Conservation (phyloP, 1,140 invertebrate species). For the Chymomyza costata region DNA sequence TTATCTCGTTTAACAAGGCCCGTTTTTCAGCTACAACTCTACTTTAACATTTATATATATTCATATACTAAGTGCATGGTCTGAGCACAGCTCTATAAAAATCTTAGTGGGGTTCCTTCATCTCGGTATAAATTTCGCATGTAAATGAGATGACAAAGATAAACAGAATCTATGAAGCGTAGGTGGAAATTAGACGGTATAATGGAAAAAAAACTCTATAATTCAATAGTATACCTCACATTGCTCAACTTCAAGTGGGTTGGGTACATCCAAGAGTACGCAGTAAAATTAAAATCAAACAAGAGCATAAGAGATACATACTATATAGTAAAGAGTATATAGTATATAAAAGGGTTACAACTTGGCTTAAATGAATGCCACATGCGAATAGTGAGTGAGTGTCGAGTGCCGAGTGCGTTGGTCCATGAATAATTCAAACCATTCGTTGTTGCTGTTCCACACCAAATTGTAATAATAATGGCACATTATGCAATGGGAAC, state of each 20-base stretch:
- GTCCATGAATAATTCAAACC: slow-evolving; percentile 64
- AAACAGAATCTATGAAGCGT: too few relatives aligned
- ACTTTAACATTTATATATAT: too few relatives aligned
- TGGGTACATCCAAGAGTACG: neutral
- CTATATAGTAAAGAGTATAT: too few relatives aligned
- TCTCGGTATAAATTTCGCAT: slow-evolving; percentile 59
- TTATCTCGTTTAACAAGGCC: too few relatives aligned
- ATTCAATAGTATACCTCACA: slow-evolving; percentile 15
- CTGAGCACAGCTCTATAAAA: too few relatives aligned
- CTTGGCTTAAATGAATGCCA: too few relatives aligned
- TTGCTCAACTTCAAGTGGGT: too few relatives aligned
- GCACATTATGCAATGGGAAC: slow-evolving; percentile 49
- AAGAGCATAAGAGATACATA: slow-evolving; percentile 1
- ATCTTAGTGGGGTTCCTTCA: too few relatives aligned
- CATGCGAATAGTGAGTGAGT: neutral
- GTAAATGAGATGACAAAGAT: slow-evolving; percentile 52
- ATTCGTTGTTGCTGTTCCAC: slow-evolving; percentile 36
- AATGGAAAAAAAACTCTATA: slow-evolving; percentile 40
- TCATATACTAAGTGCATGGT: too few relatives aligned
- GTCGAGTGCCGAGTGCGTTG: slow-evolving; percentile 15
- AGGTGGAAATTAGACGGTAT: slow-evolving; percentile 62
- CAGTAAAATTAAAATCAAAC: slow-evolving; percentile 15
- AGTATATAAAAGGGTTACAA: too few relatives aligned
- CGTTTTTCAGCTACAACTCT: too few relatives aligned
- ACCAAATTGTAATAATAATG: slow-evolving; percentile 42